Conservation (phyloP, 2,797 vertebrate species). For the Cuculus canorus region DNA sequence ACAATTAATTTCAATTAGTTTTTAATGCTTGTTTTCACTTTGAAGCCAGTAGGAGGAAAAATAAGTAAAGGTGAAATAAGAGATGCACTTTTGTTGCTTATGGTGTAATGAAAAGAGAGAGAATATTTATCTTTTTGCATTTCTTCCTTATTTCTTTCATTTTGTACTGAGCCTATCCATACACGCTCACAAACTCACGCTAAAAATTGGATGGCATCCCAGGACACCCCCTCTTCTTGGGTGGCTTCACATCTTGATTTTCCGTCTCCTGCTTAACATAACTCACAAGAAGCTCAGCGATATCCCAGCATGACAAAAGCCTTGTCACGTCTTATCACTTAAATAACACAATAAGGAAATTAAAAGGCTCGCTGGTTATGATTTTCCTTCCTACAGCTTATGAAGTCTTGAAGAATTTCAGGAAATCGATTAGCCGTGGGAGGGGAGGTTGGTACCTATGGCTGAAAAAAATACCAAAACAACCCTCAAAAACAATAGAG, state of each 20-base stretch:
- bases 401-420: constrained; percentile 38
- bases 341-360: constrained; percentile 60
- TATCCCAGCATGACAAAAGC: constrained; percentile 30
- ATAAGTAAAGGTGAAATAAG: neutral
- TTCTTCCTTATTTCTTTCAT: neutral
- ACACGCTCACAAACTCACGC: neutral
- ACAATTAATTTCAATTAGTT: constrained; percentile 9
- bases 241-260: neutral
- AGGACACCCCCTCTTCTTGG: neutral
- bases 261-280: constrained; percentile 1
- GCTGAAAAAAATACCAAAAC: no score
- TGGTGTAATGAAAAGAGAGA: neutral
- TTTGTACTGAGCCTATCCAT: neutral
- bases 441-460: neutral
- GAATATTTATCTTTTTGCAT: neutral
- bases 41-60: neutral
- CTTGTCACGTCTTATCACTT: constrained; percentile 38
- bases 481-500: neutral
- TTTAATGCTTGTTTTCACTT: constrained; percentile 19
- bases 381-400: neutral
- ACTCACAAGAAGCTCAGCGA: constrained; percentile 2
- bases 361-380: constrained; percentile 38
- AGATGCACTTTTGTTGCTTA: neutral
- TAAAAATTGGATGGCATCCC: neutral
- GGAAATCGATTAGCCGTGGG: constrained; percentile 18